These are phyloP conservation scores for Hirundichthys speculiger DNA, from an alignment of 2,113 vertebrate species.

Conservation along the genomic window DNA sequence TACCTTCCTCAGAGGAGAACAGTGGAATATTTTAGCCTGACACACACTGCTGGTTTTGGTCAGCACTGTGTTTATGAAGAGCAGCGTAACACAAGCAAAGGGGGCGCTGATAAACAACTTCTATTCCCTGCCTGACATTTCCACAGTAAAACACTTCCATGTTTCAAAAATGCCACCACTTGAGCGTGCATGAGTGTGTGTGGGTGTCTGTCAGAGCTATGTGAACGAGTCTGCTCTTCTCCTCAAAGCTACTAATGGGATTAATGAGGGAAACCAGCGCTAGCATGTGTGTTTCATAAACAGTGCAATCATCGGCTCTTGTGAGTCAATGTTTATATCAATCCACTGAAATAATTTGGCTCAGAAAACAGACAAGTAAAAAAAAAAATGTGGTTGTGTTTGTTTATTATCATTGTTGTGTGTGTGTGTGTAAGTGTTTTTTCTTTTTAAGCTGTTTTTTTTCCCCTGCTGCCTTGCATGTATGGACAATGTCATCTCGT, in stretches of 20 bases:
- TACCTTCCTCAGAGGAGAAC: conserved; percentile 31
- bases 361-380: conserved; percentile 36
- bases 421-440: neutral
- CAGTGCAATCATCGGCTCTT: conserved; percentile 74
- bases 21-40: conserved; percentile 45
- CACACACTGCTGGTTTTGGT: conserved; percentile 30
- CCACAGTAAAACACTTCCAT: conserved; percentile 46
- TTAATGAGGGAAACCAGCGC: conserved; percentile 74
- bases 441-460: neutral
- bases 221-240: conserved; percentile 46
- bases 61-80: conserved; percentile 42
- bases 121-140: conserved; percentile 37
- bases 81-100: conserved; percentile 32
- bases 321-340: conserved; percentile 77
- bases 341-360: conserved; percentile 69
- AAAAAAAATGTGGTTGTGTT: conserved; percentile 50
- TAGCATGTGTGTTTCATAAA: conserved; percentile 76
- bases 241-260: conserved; percentile 72
- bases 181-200: neutral
- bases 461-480: conserved; percentile 20
- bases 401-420: conserved; percentile 55
- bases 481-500: conserved; percentile 42
- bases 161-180: conserved; percentile 38
- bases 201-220: conserved; percentile 49
- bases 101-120: conserved; percentile 32